A percentile compares a stretch with the other conserved stretches of the same genome.
Evolutionary conservation across 2,797 vertebrate species (phyloP).

Genomic region (Silurus lanzhouensis): DNA sequence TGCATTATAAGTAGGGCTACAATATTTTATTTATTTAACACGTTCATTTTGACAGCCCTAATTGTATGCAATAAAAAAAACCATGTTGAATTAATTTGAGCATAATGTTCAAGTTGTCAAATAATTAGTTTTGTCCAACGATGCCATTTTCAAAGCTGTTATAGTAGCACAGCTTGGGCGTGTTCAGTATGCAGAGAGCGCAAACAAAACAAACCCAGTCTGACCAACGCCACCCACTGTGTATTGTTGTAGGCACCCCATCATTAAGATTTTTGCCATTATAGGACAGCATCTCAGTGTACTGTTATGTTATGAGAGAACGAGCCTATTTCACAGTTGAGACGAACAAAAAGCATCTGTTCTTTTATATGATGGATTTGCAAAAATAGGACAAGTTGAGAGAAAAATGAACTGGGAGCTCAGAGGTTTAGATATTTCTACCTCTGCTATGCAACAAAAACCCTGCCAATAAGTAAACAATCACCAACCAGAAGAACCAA

Average conservation of each 20-base stretch:
- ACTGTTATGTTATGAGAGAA: not conserved
- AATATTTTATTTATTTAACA: too few relatives aligned
- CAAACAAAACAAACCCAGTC: constrained; percentile 22
- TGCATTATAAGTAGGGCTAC: too few relatives aligned
- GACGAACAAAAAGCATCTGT: constrained; percentile 44
- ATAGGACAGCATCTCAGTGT: constrained; percentile 39
- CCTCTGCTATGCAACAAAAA: not conserved
- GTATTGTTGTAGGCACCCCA: constrained; percentile 22
- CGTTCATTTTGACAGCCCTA: too few relatives aligned
- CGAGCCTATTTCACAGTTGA: constrained; percentile 22
- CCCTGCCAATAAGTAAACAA: too few relatives aligned
- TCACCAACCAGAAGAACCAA: too few relatives aligned
- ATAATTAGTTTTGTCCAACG: not conserved
- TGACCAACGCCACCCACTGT: constrained; percentile 45
- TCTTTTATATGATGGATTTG: not conserved
- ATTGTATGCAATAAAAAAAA: not conserved
- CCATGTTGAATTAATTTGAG: not conserved
- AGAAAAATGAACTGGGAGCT: constrained; percentile 3
- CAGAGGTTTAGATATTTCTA: not conserved
- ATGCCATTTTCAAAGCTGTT: not conserved
- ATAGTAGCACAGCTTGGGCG: constrained; percentile 4
- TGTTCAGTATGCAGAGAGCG: constrained; percentile 1
- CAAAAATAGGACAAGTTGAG: not conserved
- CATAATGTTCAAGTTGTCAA: not conserved
- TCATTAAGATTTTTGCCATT: constrained; percentile 65